Base-by-base conservation (phyloP, 1,140 invertebrate genomes). In the Drosophila baimaii region DNA sequence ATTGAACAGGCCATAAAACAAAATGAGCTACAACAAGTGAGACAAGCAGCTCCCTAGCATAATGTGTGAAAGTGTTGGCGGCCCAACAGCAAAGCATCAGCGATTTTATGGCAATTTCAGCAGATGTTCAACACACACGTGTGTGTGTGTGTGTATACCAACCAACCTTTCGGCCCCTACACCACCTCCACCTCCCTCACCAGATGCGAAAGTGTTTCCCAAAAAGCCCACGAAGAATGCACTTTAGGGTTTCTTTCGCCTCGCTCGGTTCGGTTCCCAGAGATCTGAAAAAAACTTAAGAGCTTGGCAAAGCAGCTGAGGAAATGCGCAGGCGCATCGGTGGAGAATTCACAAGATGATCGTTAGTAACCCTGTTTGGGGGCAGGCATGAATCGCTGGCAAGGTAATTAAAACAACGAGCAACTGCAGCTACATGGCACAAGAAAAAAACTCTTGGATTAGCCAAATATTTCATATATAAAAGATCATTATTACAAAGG, bases 21-120 rank as follows among this genome's bases (percentile, higher is more conserved):
- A 68, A 77, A 76, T 76, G 72, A 76, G 73, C 31, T 54, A 68
- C 73, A 76, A 43, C 52, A 35, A 25, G 70, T 49, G 21, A 46
- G 31, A 66, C 49, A 43, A 21, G 31, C 51, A 54, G 21, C 49
- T 71, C 46, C 58, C 58, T 37, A 39, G 71, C 72, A 64, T 77
- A 77, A 68, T 77, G 73, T 77, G 73, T 77, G 73, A 77, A 77
- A 77, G 73, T 77, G 73, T 77, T 76, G 72, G 72, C 62, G 72
- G 72, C 25, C 61, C 37, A 63, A 63, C 19, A 57, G 52, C 39
- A 46, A 33, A 21, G 49, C 55, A 31, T 47, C 49, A 56, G 49
- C 71, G 49, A 54, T 77, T 77, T 77, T 77, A 77, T 77, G 73
- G 72, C 73, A 54, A 77, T 59, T 77, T 77, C 57, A 76, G 72